Base-by-base conservation (phyloP, 2,113 vertebrate species). In the Himantopus leucocephalus region DNA sequence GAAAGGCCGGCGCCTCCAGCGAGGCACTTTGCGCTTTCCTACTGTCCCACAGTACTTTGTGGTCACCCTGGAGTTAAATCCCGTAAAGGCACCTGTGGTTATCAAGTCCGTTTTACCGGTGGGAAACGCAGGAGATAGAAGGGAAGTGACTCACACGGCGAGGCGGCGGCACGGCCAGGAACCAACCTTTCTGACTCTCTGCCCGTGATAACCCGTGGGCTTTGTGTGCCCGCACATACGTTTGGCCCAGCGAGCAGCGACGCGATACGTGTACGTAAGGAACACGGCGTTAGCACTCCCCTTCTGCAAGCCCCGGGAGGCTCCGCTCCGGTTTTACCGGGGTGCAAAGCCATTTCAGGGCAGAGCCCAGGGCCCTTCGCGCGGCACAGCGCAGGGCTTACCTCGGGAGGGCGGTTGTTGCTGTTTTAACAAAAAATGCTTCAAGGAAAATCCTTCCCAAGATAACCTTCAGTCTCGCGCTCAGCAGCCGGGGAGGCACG, bases 221-320 rank as follows among this genome's bases (percentile, higher is more conserved):
- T 87, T 6, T 37, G 53, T 35, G 62, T 10, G 53, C 73, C 75
- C 15, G 4, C 74, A 10, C 45, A 6, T 4, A 10, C 30, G 4
- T 27, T 60, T 9, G 2, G 34, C 37, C 43, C 63, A 47, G 93
- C 83, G 5, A 29, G n/a, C 59, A 45, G 37, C 67, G 3, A 3
- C 0, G 17, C 2, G 6, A 19, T 1, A 12, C 0, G 6, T 5
- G 41, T 34, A 0, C 1, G 34, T 3, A 7, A 45, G 30, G 32
- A 32, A 12, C 32, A 2, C 0, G 50, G 59, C 56, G 1, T 6
- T 3, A 1, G 9, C 32, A 16, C 30, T 45, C 35, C 66, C 32
- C 29, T 53, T 13, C 85, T 21, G 43, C 26, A 23, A 70, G 30
- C 59, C 85, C 70, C 1, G 50, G 10, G 11, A 30, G 35, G 9